Conservation (phyloP, 2,113 vertebrate species). For the Lynx canadensis region DNA sequence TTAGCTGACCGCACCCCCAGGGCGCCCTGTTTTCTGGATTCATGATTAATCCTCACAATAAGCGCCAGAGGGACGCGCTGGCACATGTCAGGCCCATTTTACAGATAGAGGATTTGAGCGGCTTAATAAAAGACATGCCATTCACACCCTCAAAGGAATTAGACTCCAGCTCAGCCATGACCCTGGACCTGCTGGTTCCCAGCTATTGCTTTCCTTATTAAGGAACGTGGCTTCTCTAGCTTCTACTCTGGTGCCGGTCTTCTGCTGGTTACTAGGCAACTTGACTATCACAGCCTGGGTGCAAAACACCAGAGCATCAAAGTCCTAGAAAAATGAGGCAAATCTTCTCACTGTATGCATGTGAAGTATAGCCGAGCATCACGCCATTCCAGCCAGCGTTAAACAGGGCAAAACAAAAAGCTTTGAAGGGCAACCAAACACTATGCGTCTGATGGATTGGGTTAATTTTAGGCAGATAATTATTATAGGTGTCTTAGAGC, state of each 20-base stretch:
- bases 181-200: background rate
- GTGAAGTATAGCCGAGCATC: constrained; percentile 29
- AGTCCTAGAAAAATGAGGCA: constrained; percentile 47
- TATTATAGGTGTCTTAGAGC: constrained; percentile 19
- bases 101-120: constrained; percentile 46
- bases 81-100: constrained; percentile 65
- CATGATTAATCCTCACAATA: constrained; percentile 13
- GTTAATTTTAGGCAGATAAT: constrained; percentile 53
- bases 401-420: background rate
- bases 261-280: constrained; percentile 72
- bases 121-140: constrained; percentile 19
- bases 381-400: background rate
- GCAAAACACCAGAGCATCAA: constrained; percentile 62
- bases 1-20: too few relatives aligned
- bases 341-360: constrained; percentile 40
- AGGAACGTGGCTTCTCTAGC: constrained; percentile 6
- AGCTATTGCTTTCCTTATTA: constrained; percentile 43
- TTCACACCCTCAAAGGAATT: constrained; percentile 18
- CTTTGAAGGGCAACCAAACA: background rate
- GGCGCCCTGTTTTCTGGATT: constrained; percentile 14
- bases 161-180: background rate
- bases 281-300: constrained; percentile 35
- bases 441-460: background rate
- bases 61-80: background rate
- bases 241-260: constrained; percentile 48